Evolutionary conservation across 2,113 vertebrate species (phyloP).

Genomic region (Micromys minutus): DNA sequence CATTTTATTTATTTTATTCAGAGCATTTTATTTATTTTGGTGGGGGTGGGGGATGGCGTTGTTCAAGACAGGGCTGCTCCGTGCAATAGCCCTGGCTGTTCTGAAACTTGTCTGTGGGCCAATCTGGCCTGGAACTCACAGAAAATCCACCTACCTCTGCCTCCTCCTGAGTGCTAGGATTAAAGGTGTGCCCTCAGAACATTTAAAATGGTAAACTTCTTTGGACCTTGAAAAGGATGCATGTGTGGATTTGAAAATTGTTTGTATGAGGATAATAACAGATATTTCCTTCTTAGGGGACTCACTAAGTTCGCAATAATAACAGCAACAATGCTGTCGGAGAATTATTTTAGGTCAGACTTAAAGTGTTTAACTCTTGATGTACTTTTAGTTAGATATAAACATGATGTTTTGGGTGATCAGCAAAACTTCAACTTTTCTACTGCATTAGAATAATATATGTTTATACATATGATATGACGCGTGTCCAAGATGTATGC

Average conservation of each 20-base stretch:
- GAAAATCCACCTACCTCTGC: not conserved
- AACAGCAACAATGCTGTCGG: not conserved
- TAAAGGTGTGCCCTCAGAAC: not conserved
- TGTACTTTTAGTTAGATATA: slow-evolving; percentile 44
- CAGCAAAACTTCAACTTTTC: slow-evolving; percentile 50
- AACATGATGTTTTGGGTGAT: slow-evolving; percentile 15
- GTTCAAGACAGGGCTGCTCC: not conserved
- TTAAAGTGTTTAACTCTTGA: slow-evolving; percentile 4
- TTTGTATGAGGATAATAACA: slow-evolving; percentile 30
- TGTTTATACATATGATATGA: not conserved
- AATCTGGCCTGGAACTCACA: not conserved
- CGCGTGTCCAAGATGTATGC: not conserved
- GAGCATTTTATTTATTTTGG: slow-evolving; percentile 7
- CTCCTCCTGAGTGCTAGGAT: not conserved
- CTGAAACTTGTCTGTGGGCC: no score
- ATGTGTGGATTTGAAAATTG: slow-evolving; percentile 59
- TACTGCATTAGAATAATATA: not conserved
- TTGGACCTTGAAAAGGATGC: slow-evolving; percentile 26
- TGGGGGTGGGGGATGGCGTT: fast-evolving
- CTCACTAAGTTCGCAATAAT: not conserved
- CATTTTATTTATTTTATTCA: slow-evolving; percentile 28
- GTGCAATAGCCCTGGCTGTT: not conserved
- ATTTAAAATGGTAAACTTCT: slow-evolving; percentile 54
- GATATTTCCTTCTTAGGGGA: not conserved
- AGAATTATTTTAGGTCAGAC: slow-evolving; percentile 10